Evolutionary conservation across 2,888 invertebrate species (phyloP).

Genomic region (Meta bourneti): DNA sequence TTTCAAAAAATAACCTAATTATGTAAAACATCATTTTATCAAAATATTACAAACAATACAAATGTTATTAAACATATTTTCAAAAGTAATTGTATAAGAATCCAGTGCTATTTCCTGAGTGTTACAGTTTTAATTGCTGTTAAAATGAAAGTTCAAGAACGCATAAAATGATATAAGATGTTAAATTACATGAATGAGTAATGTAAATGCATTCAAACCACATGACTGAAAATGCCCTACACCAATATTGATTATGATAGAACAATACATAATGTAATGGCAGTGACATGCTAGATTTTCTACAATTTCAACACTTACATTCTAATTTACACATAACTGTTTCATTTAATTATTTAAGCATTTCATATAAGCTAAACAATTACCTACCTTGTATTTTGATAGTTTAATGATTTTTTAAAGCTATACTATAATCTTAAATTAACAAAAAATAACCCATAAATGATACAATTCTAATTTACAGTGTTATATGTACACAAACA

Average conservation of each 20-base stretch:
- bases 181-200: neutral
- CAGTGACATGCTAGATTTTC: slow-evolving; percentile 28
- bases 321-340: too few relatives aligned
- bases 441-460: slow-evolving; percentile 12
- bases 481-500: slow-evolving; percentile 9
- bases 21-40: slow-evolving; percentile 50
- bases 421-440: neutral
- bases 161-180: neutral
- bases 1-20: slow-evolving; percentile 55
- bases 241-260: neutral
- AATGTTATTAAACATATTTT: slow-evolving; percentile 24
- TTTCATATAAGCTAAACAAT: neutral
- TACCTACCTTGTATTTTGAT: neutral
- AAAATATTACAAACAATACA: slow-evolving; percentile 56
- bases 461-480: slow-evolving; percentile 32
- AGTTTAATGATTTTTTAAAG: neutral
- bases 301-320: neutral
- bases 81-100: slow-evolving; percentile 15
- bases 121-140: neutral
- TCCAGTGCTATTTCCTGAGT: neutral
- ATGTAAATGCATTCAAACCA: neutral
- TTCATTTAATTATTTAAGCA: neutral
- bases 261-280: neutral
- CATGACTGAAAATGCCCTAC: neutral
- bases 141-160: neutral